Percentiles rank a stretch among this genome's conserved stretches.
phyloP scores from a whole-genome alignment of 30 jellyfish, hydroid and myxozoan genomes.

The Sanderia malayensis region DNA sequence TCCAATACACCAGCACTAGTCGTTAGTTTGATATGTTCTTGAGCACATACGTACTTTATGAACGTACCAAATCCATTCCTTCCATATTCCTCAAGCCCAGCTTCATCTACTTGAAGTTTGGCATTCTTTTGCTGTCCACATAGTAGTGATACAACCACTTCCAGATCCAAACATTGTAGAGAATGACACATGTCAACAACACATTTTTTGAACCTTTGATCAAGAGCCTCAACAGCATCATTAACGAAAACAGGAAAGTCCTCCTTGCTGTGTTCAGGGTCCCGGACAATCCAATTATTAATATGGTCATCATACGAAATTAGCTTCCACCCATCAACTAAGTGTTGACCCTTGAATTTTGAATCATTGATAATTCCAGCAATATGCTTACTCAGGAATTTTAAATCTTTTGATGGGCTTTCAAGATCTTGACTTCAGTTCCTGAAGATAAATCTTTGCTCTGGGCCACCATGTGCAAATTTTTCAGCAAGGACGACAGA shows the following conservation, averaged over 20 bases:
- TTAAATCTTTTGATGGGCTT: not conserved
- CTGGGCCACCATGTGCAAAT: slow-evolving; percentile 22
- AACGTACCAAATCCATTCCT: not conserved
- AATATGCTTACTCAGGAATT: not conserved
- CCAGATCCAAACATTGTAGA: slow-evolving; percentile 11
- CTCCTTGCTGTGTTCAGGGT: not conserved
- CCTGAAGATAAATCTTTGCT: not conserved
- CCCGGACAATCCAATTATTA: slow-evolving; percentile 6
- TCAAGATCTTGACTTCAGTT: not conserved
- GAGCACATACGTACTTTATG: slow-evolving; percentile 1
- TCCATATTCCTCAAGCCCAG: slow-evolving; percentile 11
- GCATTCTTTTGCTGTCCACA: slow-evolving; percentile 15
- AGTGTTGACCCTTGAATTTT: slow-evolving; percentile 1
- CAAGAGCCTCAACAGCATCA: not conserved
- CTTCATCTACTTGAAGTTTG: not conserved
- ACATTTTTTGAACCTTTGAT: not conserved
- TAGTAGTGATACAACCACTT: not conserved
- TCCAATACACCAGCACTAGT: slow-evolving; percentile 9
- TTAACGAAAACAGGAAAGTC: not conserved
- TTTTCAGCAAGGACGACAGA: slow-evolving; percentile 17
- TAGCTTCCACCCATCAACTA: slow-evolving; percentile 24
- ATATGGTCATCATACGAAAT: not conserved
- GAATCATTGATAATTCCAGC: not conserved
- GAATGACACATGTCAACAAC: slow-evolving; percentile 17
- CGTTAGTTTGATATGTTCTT: not conserved